These are phyloP conservation scores for Anoncus sp. DNA, from an alignment of 2,888 invertebrate genomes.

Conservation along the genomic window DNA sequence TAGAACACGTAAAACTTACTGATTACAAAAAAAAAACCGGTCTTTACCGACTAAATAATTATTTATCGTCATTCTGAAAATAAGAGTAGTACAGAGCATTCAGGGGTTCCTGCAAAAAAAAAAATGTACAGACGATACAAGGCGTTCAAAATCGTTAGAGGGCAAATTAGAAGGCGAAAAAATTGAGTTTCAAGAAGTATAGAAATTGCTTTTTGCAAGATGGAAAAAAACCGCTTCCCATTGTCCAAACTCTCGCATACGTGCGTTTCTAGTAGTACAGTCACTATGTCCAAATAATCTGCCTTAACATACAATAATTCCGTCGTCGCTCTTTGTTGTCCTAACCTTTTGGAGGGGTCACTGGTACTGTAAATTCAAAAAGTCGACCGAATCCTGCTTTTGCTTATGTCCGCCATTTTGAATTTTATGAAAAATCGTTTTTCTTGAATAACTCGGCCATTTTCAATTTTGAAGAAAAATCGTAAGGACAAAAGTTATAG, in stretches of 20 bases:
- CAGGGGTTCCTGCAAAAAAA: neutral
- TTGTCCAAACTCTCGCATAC: slow-evolving; percentile 15
- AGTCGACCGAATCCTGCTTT: no score
- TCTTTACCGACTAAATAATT: neutral
- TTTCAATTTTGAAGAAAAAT: no score
- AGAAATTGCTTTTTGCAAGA: slow-evolving; percentile 2
- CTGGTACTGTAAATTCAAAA: no score
- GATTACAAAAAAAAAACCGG: neutral
- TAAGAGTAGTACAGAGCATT: neutral
- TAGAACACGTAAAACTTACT: neutral
- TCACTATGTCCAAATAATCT: no score
- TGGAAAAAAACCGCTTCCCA: slow-evolving; percentile 13
- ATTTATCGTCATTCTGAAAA: neutral
- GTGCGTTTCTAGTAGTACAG: neutral
- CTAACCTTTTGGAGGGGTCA: no score
- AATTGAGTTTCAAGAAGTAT: neutral
- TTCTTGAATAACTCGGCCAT: no score
- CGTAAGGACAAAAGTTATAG: no score
- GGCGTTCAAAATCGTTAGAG: neutral
- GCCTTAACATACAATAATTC: no score
- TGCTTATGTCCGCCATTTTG: no score
- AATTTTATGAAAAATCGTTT: no score
- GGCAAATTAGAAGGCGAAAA: neutral
- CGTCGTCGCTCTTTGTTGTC: no score
- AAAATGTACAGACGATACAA: neutral